A percentile compares a stretch with the other conserved stretches of the same genome.
Conservation (phyloP, 35 echinoderm and acorn worm genomes). For the Ophioderma brevispina region DNA sequence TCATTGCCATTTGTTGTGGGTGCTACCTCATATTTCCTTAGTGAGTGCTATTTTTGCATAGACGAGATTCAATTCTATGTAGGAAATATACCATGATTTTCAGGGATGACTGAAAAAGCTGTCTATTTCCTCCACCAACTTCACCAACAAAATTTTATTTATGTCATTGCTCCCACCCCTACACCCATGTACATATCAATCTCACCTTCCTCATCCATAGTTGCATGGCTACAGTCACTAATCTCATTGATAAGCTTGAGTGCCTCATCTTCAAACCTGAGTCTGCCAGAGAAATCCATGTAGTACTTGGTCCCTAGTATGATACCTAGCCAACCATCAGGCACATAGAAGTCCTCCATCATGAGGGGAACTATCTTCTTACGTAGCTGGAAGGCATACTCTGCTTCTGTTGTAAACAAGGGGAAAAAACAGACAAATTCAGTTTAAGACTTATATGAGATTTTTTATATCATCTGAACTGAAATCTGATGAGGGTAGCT, state of each 20-base stretch:
- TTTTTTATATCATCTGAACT: too few species aligned
- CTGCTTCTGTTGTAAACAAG: constrained; percentile 71
- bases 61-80: too few species aligned
- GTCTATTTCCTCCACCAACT: not conserved
- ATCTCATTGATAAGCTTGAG: constrained; percentile 77
- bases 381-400: constrained; percentile 85
- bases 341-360: constrained; percentile 83
- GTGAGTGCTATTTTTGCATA: too few species aligned
- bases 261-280: constrained; percentile 27
- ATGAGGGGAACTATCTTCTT: constrained; percentile 88
- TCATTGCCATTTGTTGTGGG: too few species aligned
- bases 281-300: constrained; percentile 79
- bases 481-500: too few species aligned
- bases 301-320: constrained; percentile 87
- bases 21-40: too few species aligned
- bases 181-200: not conserved
- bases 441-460: too few species aligned
- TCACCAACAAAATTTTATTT: not conserved
- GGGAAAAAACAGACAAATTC: too few species aligned
- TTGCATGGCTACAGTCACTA: constrained; percentile 30
- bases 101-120: too few species aligned
- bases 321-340: constrained; percentile 93
- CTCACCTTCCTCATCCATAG: constrained; percentile 21
- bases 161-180: not conserved
- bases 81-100: too few species aligned